A percentile compares a stretch with the other conserved stretches of the same genome.
Conservation (phyloP, 2,797 vertebrate species). For the Sardinella longiceps region DNA sequence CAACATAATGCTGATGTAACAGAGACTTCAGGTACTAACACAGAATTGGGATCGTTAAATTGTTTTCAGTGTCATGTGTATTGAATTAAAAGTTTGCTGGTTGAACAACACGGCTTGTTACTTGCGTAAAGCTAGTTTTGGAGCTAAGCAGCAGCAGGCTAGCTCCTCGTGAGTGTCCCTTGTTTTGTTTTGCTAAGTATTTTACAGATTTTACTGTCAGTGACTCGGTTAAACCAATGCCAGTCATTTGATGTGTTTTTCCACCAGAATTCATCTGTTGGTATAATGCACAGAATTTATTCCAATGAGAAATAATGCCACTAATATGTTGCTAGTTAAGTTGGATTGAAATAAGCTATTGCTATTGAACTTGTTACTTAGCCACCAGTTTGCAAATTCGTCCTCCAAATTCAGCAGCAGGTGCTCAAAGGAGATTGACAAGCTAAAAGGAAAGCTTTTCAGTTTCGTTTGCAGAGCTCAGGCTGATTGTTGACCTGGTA, state of each 20-base stretch:
- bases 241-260: not conserved
- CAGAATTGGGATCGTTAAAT: not conserved
- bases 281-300: not conserved
- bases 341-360: not conserved
- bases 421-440: not conserved
- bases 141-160: not conserved
- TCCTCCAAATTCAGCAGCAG: no score
- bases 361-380: no score
- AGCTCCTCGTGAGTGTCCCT: not conserved
- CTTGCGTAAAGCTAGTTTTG: not conserved
- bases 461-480: not conserved
- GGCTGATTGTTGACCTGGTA: not conserved
- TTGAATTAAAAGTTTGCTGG: constrained; percentile 11
- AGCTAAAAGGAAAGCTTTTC: not conserved
- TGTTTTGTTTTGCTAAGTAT: not conserved
- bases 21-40: not conserved
- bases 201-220: not conserved
- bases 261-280: not conserved
- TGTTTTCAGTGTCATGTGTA: not conserved
- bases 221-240: not conserved
- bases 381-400: not conserved
- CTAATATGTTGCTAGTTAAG: not conserved
- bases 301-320: not conserved
- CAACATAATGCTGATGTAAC: constrained; percentile 28
- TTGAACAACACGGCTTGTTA: constrained; percentile 4